Evolutionary conservation across 2,888 invertebrate genomes (phyloP).

Genomic region (Halictus quadricinctus): DNA sequence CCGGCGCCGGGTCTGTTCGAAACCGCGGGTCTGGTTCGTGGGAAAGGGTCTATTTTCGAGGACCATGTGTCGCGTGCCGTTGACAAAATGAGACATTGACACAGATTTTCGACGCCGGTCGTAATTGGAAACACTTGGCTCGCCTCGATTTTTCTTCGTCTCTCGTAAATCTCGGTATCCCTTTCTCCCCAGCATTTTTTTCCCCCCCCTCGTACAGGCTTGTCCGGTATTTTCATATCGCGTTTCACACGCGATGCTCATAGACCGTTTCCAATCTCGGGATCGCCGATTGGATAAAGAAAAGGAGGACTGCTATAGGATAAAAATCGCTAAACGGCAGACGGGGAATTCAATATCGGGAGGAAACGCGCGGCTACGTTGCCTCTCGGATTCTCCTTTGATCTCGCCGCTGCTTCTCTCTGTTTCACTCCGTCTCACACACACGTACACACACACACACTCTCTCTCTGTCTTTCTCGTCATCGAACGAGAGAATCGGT

Average conservation of each 20-base stretch:
- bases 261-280: slow-evolving; percentile 11
- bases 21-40: slow-evolving; percentile 30
- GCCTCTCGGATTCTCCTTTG: slow-evolving; percentile 39
- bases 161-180: slow-evolving; percentile 42
- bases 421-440: slow-evolving; percentile 9
- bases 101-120: slow-evolving; percentile 53
- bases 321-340: slow-evolving; percentile 31
- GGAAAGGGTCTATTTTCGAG: slow-evolving; percentile 61
- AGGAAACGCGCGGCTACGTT: slow-evolving; percentile 7
- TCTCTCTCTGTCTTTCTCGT: slow-evolving; percentile 4
- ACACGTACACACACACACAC: not conserved
- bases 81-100: slow-evolving; percentile 65
- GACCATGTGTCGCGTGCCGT: slow-evolving; percentile 64
- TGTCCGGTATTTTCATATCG: slow-evolving; percentile 24
- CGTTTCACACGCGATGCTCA: slow-evolving; percentile 21
- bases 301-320: not conserved
- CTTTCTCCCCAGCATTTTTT: not conserved
- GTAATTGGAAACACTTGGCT: slow-evolving; percentile 67
- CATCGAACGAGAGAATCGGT: slow-evolving; percentile 9
- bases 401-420: slow-evolving; percentile 32
- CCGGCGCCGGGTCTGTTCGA: slow-evolving; percentile 5
- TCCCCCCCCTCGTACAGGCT: not conserved
- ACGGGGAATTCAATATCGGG: slow-evolving; percentile 39
- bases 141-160: slow-evolving; percentile 45
- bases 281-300: slow-evolving; percentile 29